Base-by-base conservation (phyloP, 2,888 invertebrate species). In the Polydrusus cervinus region DNA sequence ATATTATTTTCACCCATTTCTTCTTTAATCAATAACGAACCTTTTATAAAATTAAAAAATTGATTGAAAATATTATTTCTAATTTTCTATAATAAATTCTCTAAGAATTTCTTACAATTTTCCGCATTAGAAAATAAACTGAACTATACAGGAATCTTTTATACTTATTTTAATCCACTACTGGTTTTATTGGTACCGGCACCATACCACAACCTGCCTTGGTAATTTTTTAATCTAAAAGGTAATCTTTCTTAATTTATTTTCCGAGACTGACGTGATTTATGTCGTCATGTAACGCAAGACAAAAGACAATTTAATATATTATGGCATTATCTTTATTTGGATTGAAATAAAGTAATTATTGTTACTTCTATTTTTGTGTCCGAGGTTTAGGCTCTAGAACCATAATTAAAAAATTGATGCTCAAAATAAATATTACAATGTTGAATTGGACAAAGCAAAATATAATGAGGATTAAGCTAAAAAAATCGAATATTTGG, bases 151-250 rank as follows among this genome's bases (percentile, higher is more conserved):
- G 34, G 43, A 43, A 43, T 43, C 6, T 9, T 43, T 43, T 40
- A 40, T 40, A 40, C 11, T 43, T 43, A 13, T 43, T n/a, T 9
- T 51, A 55, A 55, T 55, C 55, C 55, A 20, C 30, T 14, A 34
- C 30, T 55, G 53, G 55, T 30, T 30, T n/a, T 3, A 30, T 14
- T 30, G 55, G 34, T 55, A 10, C 30, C 55, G 55, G 25, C 34
- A 55, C 14, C 55, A 34, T 20, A 18, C n/a, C 25, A 25, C 5
- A 25, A 30, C 0, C n/a, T 34, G 55, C 18, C 55, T 30, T 14
- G 55, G 14, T 34, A 34, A 55, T 55, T 55, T 51, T 53, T 55
- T 55, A 55, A 55, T 55, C 55, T 55, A 55, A 55, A 30, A 55
- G 34, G 55, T 34, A 34, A 55, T 55, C 34, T 34, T 55, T 55